phyloP scores from a whole-genome alignment of 2,888 invertebrate species.

The Lucinisca nassula region DNA sequence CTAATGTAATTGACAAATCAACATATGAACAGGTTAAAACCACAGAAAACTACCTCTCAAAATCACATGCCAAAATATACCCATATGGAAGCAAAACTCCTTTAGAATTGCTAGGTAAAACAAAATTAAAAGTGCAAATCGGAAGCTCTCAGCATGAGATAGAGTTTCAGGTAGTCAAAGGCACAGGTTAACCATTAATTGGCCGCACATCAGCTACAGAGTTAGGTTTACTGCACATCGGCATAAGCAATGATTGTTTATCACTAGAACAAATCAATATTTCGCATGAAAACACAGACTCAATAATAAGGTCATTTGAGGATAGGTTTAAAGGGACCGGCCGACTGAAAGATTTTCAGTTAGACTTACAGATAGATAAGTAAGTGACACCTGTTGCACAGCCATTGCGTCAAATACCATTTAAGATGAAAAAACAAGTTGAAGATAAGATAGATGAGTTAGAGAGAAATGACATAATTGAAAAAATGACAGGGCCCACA shows the following conservation, averaged over 20 bases:
- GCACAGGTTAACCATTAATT: conserved; percentile 8
- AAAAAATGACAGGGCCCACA: conserved; percentile 1
- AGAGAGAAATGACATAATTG: no score
- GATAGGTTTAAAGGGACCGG: not conserved
- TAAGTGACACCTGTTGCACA: not conserved
- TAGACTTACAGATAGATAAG: not conserved
- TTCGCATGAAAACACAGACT: no score
- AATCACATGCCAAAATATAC: no score
- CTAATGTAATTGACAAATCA: not conserved
- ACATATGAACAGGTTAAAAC: no score
- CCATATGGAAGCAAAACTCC: not conserved
- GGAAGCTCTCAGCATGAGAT: not conserved
- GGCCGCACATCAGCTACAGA: not conserved
- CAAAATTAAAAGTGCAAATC: not conserved
- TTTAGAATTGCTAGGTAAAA: not conserved
- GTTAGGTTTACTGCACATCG: not conserved
- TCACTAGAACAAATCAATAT: no score
- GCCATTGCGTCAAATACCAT: not conserved
- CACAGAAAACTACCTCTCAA: no score
- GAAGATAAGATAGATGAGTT: conserved; percentile 2
- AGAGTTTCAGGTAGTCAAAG: no score
- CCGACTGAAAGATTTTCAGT: conserved; percentile 2
- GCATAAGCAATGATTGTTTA: not conserved
- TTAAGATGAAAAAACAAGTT: conserved; percentile 1
- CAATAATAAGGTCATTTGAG: no score